Conservation (phyloP, 2,797 vertebrate genomes). For the Neosilurus mollespiculum region DNA sequence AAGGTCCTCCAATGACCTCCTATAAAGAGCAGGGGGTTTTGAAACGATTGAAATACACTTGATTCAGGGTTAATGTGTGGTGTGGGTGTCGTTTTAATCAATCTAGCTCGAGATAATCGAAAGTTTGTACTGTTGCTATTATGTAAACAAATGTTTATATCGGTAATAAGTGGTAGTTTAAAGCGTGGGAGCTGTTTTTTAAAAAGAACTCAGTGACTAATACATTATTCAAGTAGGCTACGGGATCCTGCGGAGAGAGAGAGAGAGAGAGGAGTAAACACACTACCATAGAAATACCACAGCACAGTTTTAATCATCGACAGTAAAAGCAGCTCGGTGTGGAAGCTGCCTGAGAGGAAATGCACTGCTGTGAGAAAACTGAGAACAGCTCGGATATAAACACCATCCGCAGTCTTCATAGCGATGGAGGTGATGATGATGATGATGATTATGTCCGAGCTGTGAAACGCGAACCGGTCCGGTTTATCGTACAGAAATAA, state of each 20-base stretch:
- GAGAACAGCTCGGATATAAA: background rate
- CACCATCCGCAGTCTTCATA: background rate
- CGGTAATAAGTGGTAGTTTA: background rate
- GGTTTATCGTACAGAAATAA: background rate
- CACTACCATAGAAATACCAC: no score
- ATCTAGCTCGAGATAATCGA: background rate
- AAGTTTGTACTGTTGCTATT: background rate
- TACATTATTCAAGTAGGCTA: constrained; percentile 73
- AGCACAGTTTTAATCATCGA: background rate
- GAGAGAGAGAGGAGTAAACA: background rate
- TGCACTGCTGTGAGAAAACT: background rate
- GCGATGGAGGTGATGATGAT: background rate
- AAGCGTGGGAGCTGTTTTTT: background rate
- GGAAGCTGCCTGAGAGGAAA: background rate
- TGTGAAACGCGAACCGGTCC: background rate
- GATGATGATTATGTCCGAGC: background rate
- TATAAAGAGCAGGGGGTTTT: background rate
- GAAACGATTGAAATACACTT: no score
- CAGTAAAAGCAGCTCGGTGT: background rate
- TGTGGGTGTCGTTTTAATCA: background rate
- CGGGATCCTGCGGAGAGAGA: constrained; percentile 65
- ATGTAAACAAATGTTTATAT: background rate
- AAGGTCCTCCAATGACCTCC: background rate
- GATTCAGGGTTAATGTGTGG: background rate
- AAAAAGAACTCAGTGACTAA: constrained; percentile 60